Base-by-base conservation (phyloP, 2,888 invertebrate species). In the Coremacera marginata region DNA sequence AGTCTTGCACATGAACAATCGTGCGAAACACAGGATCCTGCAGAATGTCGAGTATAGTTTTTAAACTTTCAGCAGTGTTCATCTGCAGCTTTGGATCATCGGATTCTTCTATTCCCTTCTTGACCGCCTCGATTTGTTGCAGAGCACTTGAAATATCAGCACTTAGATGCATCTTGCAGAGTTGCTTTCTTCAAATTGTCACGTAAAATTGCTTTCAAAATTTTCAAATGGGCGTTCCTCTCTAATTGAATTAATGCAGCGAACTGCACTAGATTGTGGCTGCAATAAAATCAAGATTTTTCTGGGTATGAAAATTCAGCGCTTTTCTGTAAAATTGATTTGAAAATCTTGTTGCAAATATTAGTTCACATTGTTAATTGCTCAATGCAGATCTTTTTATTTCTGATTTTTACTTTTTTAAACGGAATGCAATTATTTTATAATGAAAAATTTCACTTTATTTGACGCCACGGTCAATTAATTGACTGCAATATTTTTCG, bases 21-120 rank as follows among this genome's bases (percentile, higher is more conserved):
- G 96, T 96, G 80, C 95, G 93, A 84, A 98, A 94, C 74, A 98
- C 95, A 3, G 98, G 98, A 90, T 97, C 97, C 85, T 97, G 96
- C 81, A 95, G 87, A 80, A 97, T 92, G 80, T 94, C 94, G 82
- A 97, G 93, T 63, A 97, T 91, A 81, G 95, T 93, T 86, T 94
- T 94, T 75, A 97, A 90, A 87, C 97, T 96, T 86, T 95, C 94
- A 83, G 92, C 92, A 77, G 95, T 89, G 80, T 85, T 87, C 89
- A 92, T 91, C 90, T 95, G 94, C 78, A 96, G 89, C 88, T 96
- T 95, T 0, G 94, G 93, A 90, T 96, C 96, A 84, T 95, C 95
- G 81, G 94, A 93, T 84, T 95, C 95, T 86, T 96, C 95, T 55
- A 97, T 94, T 75, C 94, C 94, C 93, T 86, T 94, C 88, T 97